Evolutionary conservation across 2,113 vertebrate species (phyloP), one percentile per base, ranked within the genome.

Genomic region (Charadrius vociferus): DNA sequence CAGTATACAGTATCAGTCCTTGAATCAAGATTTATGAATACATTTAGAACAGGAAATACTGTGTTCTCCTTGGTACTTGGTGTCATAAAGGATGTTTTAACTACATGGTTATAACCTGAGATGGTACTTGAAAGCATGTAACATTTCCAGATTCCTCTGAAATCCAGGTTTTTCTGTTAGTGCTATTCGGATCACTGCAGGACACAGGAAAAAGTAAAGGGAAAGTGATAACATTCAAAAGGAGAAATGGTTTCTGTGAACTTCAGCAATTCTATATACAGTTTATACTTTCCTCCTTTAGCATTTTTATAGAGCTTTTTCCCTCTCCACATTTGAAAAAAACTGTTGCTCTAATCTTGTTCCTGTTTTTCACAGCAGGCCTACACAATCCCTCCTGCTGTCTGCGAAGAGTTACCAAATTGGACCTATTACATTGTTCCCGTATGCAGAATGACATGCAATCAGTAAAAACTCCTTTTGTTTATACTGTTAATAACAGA

Each of bases 401-500:
- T 45, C 80, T 77, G 62, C 10, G 3, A 61, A 63, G 55, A 84
- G 61, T 93, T 86, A 82, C 86, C 75, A 89, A 94, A 94, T 89
- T 93, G 77, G 91, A 70, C 80, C 62, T 36, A 89, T 88, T 81
- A 86, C 90, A 77, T 81, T 94, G 92, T 67, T 95, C 95, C 91
- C 23, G 19, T 97, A 94, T 81, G 72, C 91, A 93, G 88, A 93
- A 81, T 86, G 94, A 92, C 95, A 93, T 9, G 9, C 37, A 97
- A 95, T 66, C 86, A 81, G 93, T 91, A 82, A 95, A 93, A 93
- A 56, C 52, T 95, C 86, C 95, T 97, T 98, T 97, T 96, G 97
- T 98, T 97, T 98, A 96, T 96, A 95, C 82, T 94, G 97, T 92
- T 95, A 97, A 97, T 95, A 97, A 97, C 97, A 98, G 98, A 98